phyloP scores from a whole-genome alignment of 2,888 invertebrate species.

The Sceliomorpha sp. region DNA sequence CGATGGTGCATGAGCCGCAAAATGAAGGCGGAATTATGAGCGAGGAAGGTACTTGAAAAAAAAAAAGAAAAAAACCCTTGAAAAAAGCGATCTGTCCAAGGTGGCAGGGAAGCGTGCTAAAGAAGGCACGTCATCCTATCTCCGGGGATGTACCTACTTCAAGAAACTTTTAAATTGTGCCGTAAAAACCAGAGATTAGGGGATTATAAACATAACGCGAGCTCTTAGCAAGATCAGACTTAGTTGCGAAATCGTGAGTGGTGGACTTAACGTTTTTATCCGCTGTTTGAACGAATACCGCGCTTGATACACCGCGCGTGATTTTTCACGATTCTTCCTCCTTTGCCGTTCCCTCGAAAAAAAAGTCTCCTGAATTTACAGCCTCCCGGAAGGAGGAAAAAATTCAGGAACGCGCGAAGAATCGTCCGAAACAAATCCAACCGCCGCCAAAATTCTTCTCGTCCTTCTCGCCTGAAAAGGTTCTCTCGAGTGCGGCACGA shows the following conservation, averaged over 20 bases:
- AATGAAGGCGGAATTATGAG: slow-evolving; percentile 73
- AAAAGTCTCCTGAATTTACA: too few relatives aligned
- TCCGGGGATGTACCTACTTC: slow-evolving; percentile 62
- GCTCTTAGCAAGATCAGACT: slow-evolving; percentile 74
- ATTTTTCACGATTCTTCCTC: too few relatives aligned
- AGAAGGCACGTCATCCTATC: slow-evolving; percentile 56
- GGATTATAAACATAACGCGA: slow-evolving; percentile 77
- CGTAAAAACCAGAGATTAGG: slow-evolving; percentile 74
- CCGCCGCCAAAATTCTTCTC: too few relatives aligned
- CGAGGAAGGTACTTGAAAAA: slow-evolving; percentile 43
- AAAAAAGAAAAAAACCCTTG: too few relatives aligned
- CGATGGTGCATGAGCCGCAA: slow-evolving; percentile 77
- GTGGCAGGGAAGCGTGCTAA: slow-evolving; percentile 41
- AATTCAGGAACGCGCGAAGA: too few relatives aligned
- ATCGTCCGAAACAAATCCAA: too few relatives aligned
- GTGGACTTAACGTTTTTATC: slow-evolving; percentile 35
- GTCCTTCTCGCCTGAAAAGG: too few relatives aligned
- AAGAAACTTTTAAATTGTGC: slow-evolving; percentile 77
- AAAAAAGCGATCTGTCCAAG: slow-evolving; percentile 50
- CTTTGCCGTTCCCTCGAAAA: too few relatives aligned
- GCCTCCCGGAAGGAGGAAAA: too few relatives aligned
- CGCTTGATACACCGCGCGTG: too few relatives aligned
- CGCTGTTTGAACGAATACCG: slow-evolving; percentile 41
- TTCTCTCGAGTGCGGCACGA: too few relatives aligned
- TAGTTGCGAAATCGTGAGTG: slow-evolving; percentile 44